These are phyloP conservation scores for Lydus trimaculatus DNA, from an alignment of 2,888 invertebrate genomes.

Conservation along the genomic window DNA sequence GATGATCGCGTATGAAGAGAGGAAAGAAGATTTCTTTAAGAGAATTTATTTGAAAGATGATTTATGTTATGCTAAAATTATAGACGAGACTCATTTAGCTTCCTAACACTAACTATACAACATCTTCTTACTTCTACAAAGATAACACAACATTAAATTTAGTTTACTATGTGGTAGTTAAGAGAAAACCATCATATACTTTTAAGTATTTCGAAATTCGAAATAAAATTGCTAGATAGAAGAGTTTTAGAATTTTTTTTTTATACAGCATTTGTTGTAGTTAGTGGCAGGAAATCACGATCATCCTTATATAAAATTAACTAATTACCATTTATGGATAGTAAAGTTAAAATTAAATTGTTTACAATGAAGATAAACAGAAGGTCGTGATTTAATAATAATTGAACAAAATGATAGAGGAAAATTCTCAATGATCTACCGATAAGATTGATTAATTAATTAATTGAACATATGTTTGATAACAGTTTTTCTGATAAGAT, in stretches of 20 bases:
- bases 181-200: slow-evolving; percentile 24
- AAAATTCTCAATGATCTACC: neutral
- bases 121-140: slow-evolving; percentile 12
- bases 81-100: slow-evolving; percentile 25
- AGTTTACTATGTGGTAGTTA: slow-evolving; percentile 27
- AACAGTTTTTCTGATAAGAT: neutral
- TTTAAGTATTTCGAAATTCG: slow-evolving; percentile 16
- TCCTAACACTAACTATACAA: neutral
- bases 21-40: slow-evolving; percentile 4
- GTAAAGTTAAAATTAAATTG: neutral
- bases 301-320: neutral
- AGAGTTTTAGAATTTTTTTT: slow-evolving; percentile 2
- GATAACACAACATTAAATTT: slow-evolving; percentile 29
- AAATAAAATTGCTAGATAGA: slow-evolving; percentile 23
- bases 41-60: slow-evolving; percentile 28
- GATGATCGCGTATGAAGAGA: too few species aligned
- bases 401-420: neutral
- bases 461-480: neutral
- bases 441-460: neutral
- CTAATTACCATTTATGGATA: slow-evolving; percentile 4
- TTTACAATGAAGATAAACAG: neutral
- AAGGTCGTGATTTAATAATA: neutral
- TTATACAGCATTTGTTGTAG: neutral
- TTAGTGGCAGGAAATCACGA: slow-evolving; percentile 1
- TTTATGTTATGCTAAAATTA: slow-evolving; percentile 29